Percentiles rank a stretch among this genome's conserved stretches.
Evolutionary conservation across 2,113 vertebrate genomes (phyloP).

Genomic region (Esox niger): DNA sequence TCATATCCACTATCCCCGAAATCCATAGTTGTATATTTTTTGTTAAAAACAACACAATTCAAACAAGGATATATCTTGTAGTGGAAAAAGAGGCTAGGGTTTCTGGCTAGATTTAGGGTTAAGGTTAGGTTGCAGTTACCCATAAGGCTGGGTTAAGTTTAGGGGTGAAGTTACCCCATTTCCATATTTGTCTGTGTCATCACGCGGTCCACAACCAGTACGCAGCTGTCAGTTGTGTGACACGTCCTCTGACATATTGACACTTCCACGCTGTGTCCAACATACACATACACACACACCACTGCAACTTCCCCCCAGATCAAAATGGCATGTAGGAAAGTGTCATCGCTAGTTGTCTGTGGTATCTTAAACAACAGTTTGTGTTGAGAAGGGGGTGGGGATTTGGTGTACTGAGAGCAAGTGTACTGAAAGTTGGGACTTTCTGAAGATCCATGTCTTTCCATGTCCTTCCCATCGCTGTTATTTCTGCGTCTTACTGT

Average conservation of each 20-base stretch:
- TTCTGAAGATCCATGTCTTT: slow-evolving; percentile 57
- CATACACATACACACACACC: slow-evolving; percentile 1
- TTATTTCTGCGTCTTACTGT: background rate
- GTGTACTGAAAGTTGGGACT: background rate
- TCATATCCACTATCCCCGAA: no score
- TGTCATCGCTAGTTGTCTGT: background rate
- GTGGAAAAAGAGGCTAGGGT: no score
- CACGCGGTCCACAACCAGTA: slow-evolving; percentile 38
- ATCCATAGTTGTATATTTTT: no score
- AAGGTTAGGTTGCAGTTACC: no score
- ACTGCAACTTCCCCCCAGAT: background rate
- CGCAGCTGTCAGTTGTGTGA: slow-evolving; percentile 34
- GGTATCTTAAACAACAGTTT: slow-evolving; percentile 34
- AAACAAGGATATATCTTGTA: no score
- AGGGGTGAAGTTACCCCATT: no score
- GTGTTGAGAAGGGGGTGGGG: no score
- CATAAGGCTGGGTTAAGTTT: no score
- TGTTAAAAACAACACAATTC: no score
- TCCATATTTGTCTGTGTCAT: slow-evolving; percentile 20
- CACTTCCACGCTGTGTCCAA: background rate
- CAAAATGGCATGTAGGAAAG: background rate
- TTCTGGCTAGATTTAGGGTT: no score
- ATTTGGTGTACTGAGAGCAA: no score
- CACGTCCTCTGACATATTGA: slow-evolving; percentile 31
- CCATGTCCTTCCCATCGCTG: background rate